These are phyloP conservation scores for Stegastes partitus DNA, from an alignment of 2,113 vertebrate species.

Conservation along the genomic window DNA sequence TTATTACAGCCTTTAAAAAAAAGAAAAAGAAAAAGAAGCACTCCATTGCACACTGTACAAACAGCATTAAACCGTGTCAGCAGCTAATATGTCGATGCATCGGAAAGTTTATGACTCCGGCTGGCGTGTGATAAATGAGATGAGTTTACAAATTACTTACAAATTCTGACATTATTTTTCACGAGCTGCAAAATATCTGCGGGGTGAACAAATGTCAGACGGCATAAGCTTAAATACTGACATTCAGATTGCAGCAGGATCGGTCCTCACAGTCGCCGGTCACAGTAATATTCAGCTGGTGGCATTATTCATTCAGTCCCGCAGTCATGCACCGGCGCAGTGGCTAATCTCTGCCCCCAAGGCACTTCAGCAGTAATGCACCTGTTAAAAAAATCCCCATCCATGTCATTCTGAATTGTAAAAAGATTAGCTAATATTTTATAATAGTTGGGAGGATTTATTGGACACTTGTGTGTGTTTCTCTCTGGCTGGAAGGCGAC, in stretches of 20 bases:
- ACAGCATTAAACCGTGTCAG: conserved; percentile 26
- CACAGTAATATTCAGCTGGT: conserved; percentile 47
- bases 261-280: conserved; percentile 35
- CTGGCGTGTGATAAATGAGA: conserved; percentile 55
- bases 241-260: conserved; percentile 62
- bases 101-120: conserved; percentile 26
- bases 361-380: conserved; percentile 74
- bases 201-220: conserved; percentile 57
- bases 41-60: conserved; percentile 4
- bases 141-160: conserved; percentile 54
- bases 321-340: conserved; percentile 54
- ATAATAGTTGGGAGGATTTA: conserved; percentile 65
- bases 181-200: conserved; percentile 56
- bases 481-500: conserved; percentile 36
- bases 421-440: conserved; percentile 76
- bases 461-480: conserved; percentile 41
- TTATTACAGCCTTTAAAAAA: background rate
- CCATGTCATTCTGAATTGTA: conserved; percentile 69
- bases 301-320: conserved; percentile 71
- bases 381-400: conserved; percentile 70
- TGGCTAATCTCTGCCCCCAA: conserved; percentile 72
- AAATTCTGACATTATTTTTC: conserved; percentile 53
- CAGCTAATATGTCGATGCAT: conserved; percentile 18
- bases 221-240: conserved; percentile 60
- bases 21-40: conserved; percentile 1